A percentile compares a stretch with the other conserved stretches of the same genome.
These are phyloP conservation scores for Corythaeola cristata DNA, from an alignment of 2,113 vertebrate species.

Conservation along the genomic window DNA sequence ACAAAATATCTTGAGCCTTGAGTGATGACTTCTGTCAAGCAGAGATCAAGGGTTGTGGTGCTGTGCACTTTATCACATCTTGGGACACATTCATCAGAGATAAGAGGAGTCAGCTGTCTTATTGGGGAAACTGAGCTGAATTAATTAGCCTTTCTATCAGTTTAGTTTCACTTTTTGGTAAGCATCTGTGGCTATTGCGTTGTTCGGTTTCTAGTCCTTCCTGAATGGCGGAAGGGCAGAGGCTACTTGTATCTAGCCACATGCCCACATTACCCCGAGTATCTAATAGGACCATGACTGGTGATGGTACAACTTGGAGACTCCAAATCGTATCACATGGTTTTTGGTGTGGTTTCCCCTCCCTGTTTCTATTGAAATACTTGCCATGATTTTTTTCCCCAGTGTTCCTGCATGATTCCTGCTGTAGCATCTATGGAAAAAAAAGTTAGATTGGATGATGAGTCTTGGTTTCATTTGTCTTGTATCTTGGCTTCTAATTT, in stretches of 20 bases:
- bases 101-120: background rate
- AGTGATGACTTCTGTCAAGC: background rate
- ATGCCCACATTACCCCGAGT: background rate
- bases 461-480: background rate
- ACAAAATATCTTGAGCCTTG: background rate
- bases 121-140: background rate
- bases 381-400: background rate
- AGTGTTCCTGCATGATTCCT: background rate
- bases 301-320: background rate
- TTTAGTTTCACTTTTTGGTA: background rate
- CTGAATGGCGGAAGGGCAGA: background rate
- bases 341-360: background rate
- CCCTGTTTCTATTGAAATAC: background rate
- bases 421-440: rapidly evolving
- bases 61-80: background rate
- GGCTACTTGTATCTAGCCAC: background rate
- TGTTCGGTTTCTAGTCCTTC: background rate
- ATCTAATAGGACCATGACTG: background rate
- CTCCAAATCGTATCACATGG: background rate
- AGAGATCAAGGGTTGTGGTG: background rate
- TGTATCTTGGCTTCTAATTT: background rate
- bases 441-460: background rate
- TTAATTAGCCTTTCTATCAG: background rate
- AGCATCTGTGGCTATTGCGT: background rate
- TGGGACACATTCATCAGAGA: background rate